A percentile compares a stretch with the other conserved stretches of the same genome.
phyloP scores from a whole-genome alignment of 2,113 vertebrate genomes.

The Mesocricetus auratus region DNA sequence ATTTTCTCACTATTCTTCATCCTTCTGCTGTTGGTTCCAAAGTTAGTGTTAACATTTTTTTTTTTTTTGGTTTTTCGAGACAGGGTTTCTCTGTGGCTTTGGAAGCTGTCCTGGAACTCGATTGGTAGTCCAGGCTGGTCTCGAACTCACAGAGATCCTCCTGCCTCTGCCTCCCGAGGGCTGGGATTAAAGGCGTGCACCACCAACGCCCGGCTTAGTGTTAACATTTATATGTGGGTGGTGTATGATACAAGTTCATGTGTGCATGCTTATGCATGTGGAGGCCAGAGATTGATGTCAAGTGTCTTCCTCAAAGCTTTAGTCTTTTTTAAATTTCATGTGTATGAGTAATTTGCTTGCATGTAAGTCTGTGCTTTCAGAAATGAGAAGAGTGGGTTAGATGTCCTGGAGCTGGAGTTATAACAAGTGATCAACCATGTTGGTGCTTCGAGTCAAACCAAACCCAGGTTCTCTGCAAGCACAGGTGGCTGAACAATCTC shows the following conservation, averaged over 20 bases:
- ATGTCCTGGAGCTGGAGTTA: background rate
- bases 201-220: background rate
- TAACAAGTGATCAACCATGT: background rate
- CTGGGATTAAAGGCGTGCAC: too few relatives aligned
- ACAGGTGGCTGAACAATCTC: background rate
- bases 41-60: background rate
- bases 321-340: background rate
- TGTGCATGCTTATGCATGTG: background rate
- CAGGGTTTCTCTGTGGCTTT: too few relatives aligned
- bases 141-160: too few relatives aligned
- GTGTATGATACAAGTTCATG: background rate
- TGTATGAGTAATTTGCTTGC: background rate
- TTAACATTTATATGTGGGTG: background rate
- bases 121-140: too few relatives aligned
- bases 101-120: too few relatives aligned
- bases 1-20: background rate
- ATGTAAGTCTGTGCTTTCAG: background rate
- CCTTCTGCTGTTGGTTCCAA: background rate
- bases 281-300: background rate
- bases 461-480: background rate
- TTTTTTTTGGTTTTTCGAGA: too few relatives aligned
- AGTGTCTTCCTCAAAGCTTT: background rate
- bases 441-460: background rate
- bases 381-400: background rate
- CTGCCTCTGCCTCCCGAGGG: too few relatives aligned